Percentiles rank a stretch among this genome's conserved stretches.
These are phyloP conservation scores for Hylaeus anthracinus DNA, from an alignment of 1,140 invertebrate species.

Conservation along the genomic window DNA sequence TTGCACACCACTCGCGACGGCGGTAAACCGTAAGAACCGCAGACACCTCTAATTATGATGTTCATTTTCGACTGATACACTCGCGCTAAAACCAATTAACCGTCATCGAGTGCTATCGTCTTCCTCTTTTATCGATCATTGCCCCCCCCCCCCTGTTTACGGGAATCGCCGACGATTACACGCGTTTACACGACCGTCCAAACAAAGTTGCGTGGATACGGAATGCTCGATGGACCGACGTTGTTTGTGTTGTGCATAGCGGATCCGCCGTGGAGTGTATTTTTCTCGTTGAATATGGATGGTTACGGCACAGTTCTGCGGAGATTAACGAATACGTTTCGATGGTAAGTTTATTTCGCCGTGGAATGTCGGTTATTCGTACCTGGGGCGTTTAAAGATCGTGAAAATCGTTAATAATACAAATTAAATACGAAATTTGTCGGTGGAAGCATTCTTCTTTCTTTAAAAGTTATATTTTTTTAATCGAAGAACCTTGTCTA, in stretches of 20 bases:
- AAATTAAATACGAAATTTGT: no score
- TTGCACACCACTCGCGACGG: conserved; percentile 43
- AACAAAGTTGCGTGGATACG: background rate
- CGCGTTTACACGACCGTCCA: background rate
- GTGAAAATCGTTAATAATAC: no score
- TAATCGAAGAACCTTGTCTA: no score
- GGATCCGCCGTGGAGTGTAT: background rate
- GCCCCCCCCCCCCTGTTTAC: background rate
- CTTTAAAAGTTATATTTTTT: no score
- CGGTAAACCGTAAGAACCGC: conserved; percentile 47
- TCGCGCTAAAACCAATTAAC: background rate
- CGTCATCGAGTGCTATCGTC: background rate
- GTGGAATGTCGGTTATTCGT: no score
- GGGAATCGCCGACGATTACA: background rate
- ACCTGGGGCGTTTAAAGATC: no score
- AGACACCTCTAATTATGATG: conserved; percentile 46
- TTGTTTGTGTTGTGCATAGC: background rate
- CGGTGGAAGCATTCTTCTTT: no score
- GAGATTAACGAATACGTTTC: no score
- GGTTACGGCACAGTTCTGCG: background rate
- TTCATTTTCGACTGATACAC: conserved; percentile 19
- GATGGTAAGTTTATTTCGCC: no score
- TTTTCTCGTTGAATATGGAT: background rate
- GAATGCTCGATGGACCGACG: background rate
- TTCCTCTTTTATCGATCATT: background rate